phyloP scores from a whole-genome alignment of 2,797 vertebrate species.

The Lutjanus campechanus region DNA sequence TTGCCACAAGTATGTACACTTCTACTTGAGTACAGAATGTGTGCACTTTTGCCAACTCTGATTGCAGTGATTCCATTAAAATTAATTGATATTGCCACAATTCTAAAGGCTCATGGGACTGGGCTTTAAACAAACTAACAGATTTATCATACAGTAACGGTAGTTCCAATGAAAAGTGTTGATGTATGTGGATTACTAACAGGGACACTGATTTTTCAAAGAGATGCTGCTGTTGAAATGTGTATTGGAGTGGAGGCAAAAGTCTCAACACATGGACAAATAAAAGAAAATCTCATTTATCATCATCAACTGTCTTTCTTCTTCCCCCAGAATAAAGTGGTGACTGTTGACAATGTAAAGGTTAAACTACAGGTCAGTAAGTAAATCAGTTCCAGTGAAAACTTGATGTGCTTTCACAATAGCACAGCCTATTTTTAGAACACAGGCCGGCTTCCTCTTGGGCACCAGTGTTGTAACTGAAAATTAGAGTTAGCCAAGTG shows the following conservation, averaged over 20 bases:
- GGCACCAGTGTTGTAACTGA: conserved; percentile 15
- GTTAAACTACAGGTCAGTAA: conserved; percentile 80
- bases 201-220: not conserved
- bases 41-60: no score
- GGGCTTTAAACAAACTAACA: no score
- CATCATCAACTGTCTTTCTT: conserved; percentile 3
- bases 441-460: conserved; percentile 17
- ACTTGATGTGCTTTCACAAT: conserved; percentile 26
- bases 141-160: not conserved
- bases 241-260: not conserved
- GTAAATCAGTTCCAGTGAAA: not conserved
- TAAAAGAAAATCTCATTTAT: not conserved
- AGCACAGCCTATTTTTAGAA: conserved; percentile 31
- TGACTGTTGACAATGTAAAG: conserved; percentile 74
- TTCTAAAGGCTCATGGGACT: not conserved
- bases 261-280: not conserved
- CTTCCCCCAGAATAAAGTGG: conserved; percentile 77
- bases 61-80: no score
- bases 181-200: not conserved
- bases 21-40: no score
- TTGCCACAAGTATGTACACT: no score
- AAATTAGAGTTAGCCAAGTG: conserved; percentile 23
- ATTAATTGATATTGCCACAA: not conserved
- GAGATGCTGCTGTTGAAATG: not conserved
- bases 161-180: not conserved